Percentiles rank a stretch among this genome's conserved stretches.
These are phyloP conservation scores for Chorisops tibialis DNA, from an alignment of 2,888 invertebrate genomes.

Conservation along the genomic window DNA sequence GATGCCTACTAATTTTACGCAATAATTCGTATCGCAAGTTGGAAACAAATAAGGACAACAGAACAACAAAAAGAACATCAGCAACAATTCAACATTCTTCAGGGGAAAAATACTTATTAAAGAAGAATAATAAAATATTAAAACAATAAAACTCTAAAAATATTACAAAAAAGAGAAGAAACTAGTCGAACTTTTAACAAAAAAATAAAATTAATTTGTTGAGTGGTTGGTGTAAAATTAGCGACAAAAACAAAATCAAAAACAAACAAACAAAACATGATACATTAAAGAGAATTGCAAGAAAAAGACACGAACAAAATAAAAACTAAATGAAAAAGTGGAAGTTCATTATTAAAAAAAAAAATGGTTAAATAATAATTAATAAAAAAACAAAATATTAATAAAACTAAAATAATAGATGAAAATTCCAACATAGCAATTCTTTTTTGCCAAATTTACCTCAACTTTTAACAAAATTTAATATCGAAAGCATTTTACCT, in stretches of 20 bases:
- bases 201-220: background rate
- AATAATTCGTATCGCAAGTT: no score
- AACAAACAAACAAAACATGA: background rate
- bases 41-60: constrained; percentile 8
- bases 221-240: no score
- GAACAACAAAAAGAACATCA: constrained; percentile 19
- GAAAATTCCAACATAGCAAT: background rate
- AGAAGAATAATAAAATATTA: background rate
- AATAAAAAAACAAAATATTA: no score
- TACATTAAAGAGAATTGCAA: background rate
- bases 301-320: background rate
- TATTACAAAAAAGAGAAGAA: background rate
- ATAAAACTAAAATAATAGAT: no score
- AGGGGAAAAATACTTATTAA: background rate
- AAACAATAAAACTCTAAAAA: background rate
- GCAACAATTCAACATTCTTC: constrained; percentile 7
- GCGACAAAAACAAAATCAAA: no score
- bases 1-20: no score
- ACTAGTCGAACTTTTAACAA: background rate
- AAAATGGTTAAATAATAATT: no score
- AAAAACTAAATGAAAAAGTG: background rate
- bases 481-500: constrained; percentile 1
- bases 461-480: constrained; percentile 38
- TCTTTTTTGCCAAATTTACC: constrained; percentile 51
- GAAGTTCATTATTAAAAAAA: no score